Percentiles rank a stretch among this genome's conserved stretches.
These are phyloP conservation scores for Drosophila paramelanica DNA, from an alignment of 2,888 invertebrate genomes.

Conservation along the genomic window DNA sequence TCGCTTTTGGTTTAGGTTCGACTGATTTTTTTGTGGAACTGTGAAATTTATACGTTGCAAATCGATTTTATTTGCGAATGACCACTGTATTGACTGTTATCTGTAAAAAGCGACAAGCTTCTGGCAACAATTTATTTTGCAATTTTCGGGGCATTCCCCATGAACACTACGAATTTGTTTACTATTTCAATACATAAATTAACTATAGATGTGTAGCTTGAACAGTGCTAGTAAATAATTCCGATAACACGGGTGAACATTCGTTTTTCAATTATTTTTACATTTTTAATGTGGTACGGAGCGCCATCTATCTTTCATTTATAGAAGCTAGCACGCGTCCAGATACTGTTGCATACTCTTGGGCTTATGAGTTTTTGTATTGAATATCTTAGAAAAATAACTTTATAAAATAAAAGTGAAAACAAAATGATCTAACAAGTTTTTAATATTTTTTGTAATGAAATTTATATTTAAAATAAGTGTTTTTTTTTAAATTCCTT, in stretches of 20 bases:
- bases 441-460: too few relatives aligned
- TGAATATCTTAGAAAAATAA: too few relatives aligned
- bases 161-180: neutral
- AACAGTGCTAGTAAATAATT: too few relatives aligned
- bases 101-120: neutral
- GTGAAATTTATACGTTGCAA: too few relatives aligned
- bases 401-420: too few relatives aligned
- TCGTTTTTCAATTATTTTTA: neutral
- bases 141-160: neutral
- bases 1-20: too few relatives aligned
- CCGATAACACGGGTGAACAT: neutral
- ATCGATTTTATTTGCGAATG: neutral
- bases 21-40: too few relatives aligned
- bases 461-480: too few relatives aligned
- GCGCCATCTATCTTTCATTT: conserved; percentile 38
- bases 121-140: neutral
- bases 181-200: too few relatives aligned
- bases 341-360: conserved; percentile 29
- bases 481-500: too few relatives aligned
- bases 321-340: fast-evolving
- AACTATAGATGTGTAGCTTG: neutral
- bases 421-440: too few relatives aligned
- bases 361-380: neutral
- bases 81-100: neutral
- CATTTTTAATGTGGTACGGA: neutral